Evolutionary conservation across 2,797 vertebrate genomes (phyloP), one percentile per base, ranked within the genome.

Genomic region (Sebastes hubbsi): DNA sequence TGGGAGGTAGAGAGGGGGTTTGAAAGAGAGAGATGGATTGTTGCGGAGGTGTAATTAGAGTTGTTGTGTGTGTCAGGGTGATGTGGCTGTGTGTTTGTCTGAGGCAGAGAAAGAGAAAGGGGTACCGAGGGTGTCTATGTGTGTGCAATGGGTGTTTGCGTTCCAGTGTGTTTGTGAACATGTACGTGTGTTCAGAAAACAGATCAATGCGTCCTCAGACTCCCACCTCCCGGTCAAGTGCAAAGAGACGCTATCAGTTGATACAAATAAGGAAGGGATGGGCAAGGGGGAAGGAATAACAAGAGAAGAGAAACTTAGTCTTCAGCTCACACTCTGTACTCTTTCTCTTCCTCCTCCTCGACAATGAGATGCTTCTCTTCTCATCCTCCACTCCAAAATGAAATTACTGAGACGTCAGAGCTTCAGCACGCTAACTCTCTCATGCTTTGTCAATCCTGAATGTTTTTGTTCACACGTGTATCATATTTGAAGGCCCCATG

Each of bases 41-140:
- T 72, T 72, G 62, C 13, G 1, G 25, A 66, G 64, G 62, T 79
- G 75, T 85, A 92, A 92, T 92, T 91, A 79, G 81, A 91, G n/a
- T 62, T 64, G 34, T 34, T 73, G 75, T 83, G 59, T 66, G 66
- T 63, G 52, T 66, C 20, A 24, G 27, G 8, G 25, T 36, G 72
- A 38, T 77, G 69, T 56, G 72, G 16, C 25, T 67, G 72, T 59
- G 70, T 77, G 61, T 76, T 52, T 75, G 66, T 78, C 38, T 62
- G 60, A 83, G 58, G 32, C 36, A 55, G 65, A 68, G 49, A 76
- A 25, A 68, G 34, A 25, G 29, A 29, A 72, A 5, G n/a, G 13
- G 20, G 20, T 22, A 78, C n/a, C 49, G 42, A 11, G 7, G 2
- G 46, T 69, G 34, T 64, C 12, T 83, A 4, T 65, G 73, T 73